Evolutionary conservation across 2,888 invertebrate genomes (phyloP), one percentile per base, ranked within the genome.

Genomic region (Sinohyriopsis cumingii): DNA sequence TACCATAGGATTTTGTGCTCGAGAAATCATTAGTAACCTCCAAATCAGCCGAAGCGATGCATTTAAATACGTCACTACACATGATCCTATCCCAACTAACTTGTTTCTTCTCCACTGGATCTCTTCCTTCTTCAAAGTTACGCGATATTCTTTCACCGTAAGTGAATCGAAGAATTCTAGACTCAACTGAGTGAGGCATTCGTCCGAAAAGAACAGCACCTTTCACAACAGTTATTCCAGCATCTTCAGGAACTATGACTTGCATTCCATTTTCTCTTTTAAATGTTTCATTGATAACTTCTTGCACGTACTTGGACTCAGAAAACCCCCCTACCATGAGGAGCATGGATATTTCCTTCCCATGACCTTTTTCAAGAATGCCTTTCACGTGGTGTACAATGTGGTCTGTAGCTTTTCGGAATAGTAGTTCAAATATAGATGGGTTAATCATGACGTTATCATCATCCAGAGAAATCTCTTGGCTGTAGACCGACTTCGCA

Each of bases 261-360:
- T 33, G 33, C 7, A 33, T 33, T 33, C 33, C 9, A 33, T 55
- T 63, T 55, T 65, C 64, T 12, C 7, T n/a, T 18, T 28, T 24
- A 53, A 73, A 68, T 19, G 25, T 45, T 9, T 66, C 62, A 28
- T 56, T 18, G 6, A 73, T 59, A 24, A 64, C 60, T 22, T 65
- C 61, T 66, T 67, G 69, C n/a, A 73, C 60, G 56, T 69, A 56
- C 54, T 67, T 54, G 55, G 69, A 73, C 55, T 73, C 72, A 5
- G 72, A 66, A 62, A 73, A 73, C 1, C 72, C 72, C 53, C 69
- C 72, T 15, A 73, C 72, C 69, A 73, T 69, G 18, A 73, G 45
- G 55, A 73, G 67, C n/a, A 61, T 64, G 20, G 64, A 55, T 19
- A 73, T 63, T 61, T 67, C 61, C 61, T n/a, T 45, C 20, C 67